Evolutionary conservation across 2,888 invertebrate genomes (phyloP), one percentile per base, ranked within the genome.

Genomic region (Cancer borealis): DNA sequence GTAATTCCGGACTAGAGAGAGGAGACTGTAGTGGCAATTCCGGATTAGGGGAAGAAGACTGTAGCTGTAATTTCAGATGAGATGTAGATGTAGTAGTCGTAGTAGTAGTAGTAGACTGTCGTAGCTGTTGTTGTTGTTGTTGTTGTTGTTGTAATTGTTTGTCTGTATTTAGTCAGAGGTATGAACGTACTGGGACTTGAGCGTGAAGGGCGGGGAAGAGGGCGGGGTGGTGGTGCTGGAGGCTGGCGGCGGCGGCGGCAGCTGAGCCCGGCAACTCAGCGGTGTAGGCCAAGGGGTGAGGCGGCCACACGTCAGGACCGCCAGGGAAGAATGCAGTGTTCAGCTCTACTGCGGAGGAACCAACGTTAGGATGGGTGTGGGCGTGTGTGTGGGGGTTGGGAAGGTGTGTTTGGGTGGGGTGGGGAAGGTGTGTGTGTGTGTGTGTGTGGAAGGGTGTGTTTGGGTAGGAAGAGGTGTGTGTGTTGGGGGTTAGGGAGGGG

Each of bases 221-320:
- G 99, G 98, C 99, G 98, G 98, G 99, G 98, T 97, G 99, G 98
- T 97, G 99, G 92, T 95, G 98, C 98, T 99, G 99, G 98, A 98
- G 98, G 97, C 98, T 98, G 97, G 98, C 98, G 97, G 99, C 98
- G 97, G 98, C 98, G 97, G 98, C 98, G 97, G 98, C 98, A 97
- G 99, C 98, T 97, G 98, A 98, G 97, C 98, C 98, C 97, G 99
- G 98, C 47, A 95, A 93, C 60, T 95, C 95, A 30, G 95, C 94
- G 26, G 95, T 95, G 92, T 95, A 95, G 92, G 95, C 95, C 93
- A 96, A 93, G 30, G 94, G 98, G 97, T 98, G 98, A 96, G 98
- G 98, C 87, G 97, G 96, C 99, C 99, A 99, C 97, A 99, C 97
- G 97, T 99, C 99, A 95, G 98, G 98, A 96, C 98, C 98, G 96